phyloP scores from a whole-genome alignment of 1,140 invertebrate genomes.

The Homarus americanus region DNA sequence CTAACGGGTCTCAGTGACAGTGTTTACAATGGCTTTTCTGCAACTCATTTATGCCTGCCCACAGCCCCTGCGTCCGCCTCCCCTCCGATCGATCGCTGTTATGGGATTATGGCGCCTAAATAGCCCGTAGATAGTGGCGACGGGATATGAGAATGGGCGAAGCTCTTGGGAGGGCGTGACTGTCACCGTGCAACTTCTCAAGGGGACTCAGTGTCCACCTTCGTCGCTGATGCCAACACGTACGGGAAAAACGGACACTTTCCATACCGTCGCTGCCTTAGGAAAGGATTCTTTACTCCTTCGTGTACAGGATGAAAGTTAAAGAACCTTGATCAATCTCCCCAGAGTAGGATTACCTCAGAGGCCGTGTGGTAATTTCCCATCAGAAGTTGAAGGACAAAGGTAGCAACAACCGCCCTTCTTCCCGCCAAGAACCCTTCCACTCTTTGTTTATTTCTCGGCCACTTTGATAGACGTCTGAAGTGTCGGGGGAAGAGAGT shows the following conservation, averaged over 20 bases:
- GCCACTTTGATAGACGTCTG: conserved; percentile 69
- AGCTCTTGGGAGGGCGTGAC: conserved; percentile 35
- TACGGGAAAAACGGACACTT: conserved; percentile 1
- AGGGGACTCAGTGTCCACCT: conserved; percentile 52
- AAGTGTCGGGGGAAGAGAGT: conserved; percentile 50
- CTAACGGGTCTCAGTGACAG: conserved; percentile 59
- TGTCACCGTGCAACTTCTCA: conserved; percentile 65
- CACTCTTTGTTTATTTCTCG: conserved; percentile 65
- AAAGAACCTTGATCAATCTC: background rate
- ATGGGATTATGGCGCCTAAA: conserved; percentile 32
- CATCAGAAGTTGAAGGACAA: conserved; percentile 18
- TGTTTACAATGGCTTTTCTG: conserved; percentile 64
- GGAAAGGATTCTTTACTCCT: background rate
- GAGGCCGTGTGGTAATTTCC: background rate
- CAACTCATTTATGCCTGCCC: conserved; percentile 66
- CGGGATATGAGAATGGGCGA: conserved; percentile 27
- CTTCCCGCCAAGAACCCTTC: conserved; percentile 45
- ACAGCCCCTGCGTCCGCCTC: conserved; percentile 20
- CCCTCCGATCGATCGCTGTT: conserved; percentile 18
- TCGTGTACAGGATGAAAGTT: background rate
- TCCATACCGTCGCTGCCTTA: background rate
- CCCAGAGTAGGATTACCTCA: background rate
- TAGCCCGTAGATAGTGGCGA: background rate
- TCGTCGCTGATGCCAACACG: conserved; percentile 35
- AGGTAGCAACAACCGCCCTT: conserved; percentile 29